Evolutionary conservation across 2,113 vertebrate genomes (phyloP), one percentile per base, ranked within the genome.

Genomic region (Hemibagrus wyckioides): DNA sequence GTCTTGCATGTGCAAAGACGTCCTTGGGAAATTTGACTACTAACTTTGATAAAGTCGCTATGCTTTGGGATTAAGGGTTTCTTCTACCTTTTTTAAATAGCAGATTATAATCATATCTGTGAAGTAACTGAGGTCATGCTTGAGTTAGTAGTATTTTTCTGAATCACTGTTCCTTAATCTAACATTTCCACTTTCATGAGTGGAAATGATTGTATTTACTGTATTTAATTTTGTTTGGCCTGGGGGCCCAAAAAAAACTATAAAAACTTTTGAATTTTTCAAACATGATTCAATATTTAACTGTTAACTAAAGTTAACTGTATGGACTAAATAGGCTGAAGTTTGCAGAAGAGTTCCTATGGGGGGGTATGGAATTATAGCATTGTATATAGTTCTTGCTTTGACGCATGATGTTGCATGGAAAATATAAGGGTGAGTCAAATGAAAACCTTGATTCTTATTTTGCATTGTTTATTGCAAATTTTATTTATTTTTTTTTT

Each of bases 1-100:
- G 97, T 97, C 92, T 96, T 95, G 89, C 94, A 93, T 91, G 94
- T 96, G 97, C 94, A 95, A 95, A 97, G 96, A 99, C 97, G 98
- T 99, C 98, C 98, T 99, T 99, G 98, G 98, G 97, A 96, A 97
- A 98, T 99, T 99, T 99, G 98, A 97, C 98, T 99, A 99, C 98
- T 99, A 99, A 99, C 98, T 99, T 99, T 99, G 96, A 94, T 94
- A 88, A 96, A 97, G 94, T 97, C 95, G 97, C 95, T 95, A 95
- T 96, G 93, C 95, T 97, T 95, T 95, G 96, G 96, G 94, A 95
- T 87, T 94, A 94, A 94, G 94, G 96, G 96, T 95, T 96, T 95
- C 96, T 96, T 96, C 94, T 76, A 89, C 36, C 71, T 85, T 88
- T 82, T 90, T 54, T 89, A 90, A 83, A 90, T 88, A 79, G 89